phyloP scores from a whole-genome alignment of 2,888 invertebrate species.

The Corythucha ciliata region DNA sequence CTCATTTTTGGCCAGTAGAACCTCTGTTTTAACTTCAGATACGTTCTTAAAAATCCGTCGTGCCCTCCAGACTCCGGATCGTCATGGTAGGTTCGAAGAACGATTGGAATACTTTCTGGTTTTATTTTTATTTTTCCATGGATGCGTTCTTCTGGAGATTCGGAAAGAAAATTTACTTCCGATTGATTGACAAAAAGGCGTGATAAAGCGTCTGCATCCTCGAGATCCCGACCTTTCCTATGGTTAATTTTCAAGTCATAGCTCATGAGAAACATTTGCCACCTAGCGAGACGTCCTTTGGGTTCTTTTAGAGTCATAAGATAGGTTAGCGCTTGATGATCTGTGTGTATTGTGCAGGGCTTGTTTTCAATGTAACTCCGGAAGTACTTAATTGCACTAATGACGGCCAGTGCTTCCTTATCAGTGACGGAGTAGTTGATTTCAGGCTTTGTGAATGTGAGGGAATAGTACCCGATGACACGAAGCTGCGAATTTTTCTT shows the following conservation, averaged over 20 bases:
- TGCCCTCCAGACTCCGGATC: conserved; percentile 4
- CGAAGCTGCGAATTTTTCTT: conserved; percentile 2
- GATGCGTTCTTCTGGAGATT: neutral
- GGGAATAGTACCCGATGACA: conserved; percentile 12
- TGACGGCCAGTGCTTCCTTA: conserved; percentile 13
- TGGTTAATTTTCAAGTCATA: conserved; percentile 6
- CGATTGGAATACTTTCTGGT: neutral
- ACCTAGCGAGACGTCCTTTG: conserved; percentile 10
- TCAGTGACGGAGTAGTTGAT: conserved; percentile 16
- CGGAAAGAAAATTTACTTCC: neutral
- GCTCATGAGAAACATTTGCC: conserved; percentile 14
- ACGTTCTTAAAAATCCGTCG: conserved; percentile 6
- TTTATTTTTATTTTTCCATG: neutral
- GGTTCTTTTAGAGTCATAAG: conserved; percentile 7
- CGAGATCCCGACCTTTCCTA: conserved; percentile 3
- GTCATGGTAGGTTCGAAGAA: conserved; percentile 8
- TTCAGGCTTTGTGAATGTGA: conserved; percentile 3
- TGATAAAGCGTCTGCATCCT: conserved; percentile 1
- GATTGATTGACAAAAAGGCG: neutral
- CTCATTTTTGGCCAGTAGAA: conserved; percentile 16
- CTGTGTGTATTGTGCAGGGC: neutral
- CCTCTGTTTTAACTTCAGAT: conserved; percentile 3
- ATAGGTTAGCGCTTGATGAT: conserved; percentile 15
- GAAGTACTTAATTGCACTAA: conserved; percentile 11
- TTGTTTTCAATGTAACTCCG: neutral